These are phyloP conservation scores for Cataglyphis rosenhaueri DNA, from an alignment of 2,888 invertebrate species.

Conservation along the genomic window DNA sequence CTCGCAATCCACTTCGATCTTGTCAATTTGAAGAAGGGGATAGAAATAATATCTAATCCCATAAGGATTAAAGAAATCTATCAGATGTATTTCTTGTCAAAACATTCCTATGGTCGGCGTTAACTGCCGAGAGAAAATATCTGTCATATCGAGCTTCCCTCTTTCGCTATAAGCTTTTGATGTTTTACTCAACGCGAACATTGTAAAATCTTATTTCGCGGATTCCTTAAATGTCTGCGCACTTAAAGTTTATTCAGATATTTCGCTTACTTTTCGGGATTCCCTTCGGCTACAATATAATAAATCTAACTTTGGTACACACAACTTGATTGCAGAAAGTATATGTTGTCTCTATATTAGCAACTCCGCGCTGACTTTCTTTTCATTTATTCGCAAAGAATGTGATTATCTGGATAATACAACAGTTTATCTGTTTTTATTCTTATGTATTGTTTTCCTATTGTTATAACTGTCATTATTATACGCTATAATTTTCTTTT, in stretches of 20 bases:
- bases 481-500: slow-evolving; percentile 27
- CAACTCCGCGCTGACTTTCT: neutral
- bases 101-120: slow-evolving; percentile 8
- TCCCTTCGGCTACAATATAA: neutral
- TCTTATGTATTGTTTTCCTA: neutral
- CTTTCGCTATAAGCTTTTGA: neutral
- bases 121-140: slow-evolving; percentile 36
- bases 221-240: neutral
- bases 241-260: neutral
- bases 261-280: neutral
- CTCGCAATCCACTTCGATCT: slow-evolving; percentile 39
- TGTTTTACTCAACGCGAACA: slow-evolving; percentile 17
- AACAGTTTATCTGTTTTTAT: slow-evolving; percentile 8
- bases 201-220: slow-evolving; percentile 3
- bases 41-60: slow-evolving; percentile 38
- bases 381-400: slow-evolving; percentile 32
- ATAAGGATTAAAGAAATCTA: slow-evolving; percentile 57
- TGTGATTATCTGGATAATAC: slow-evolving; percentile 6
- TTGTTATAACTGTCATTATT: slow-evolving; percentile 25
- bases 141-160: slow-evolving; percentile 1
- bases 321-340: neutral
- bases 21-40: slow-evolving; percentile 36
- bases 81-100: slow-evolving; percentile 62
- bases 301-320: neutral
- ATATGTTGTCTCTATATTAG: neutral